Conservation (phyloP, 1,140 invertebrate genomes). For the Oreohelix idahoensis region DNA sequence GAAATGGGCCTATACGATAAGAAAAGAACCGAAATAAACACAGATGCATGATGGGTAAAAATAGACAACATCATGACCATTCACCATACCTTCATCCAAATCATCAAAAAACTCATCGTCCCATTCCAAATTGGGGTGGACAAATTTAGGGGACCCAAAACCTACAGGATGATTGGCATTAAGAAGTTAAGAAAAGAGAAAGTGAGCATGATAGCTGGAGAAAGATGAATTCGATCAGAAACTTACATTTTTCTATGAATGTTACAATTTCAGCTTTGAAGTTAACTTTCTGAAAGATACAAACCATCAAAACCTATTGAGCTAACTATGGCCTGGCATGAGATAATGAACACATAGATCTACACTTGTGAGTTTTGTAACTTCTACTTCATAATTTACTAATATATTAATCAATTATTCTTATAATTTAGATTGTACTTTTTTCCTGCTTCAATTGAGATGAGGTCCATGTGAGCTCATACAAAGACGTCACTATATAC, state of each 20-base stretch:
- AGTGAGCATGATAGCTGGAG: not conserved
- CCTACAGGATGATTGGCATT: slow-evolving; percentile 25
- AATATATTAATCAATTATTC: too few relatives aligned
- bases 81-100: slow-evolving; percentile 56
- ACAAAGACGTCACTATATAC: too few relatives aligned
- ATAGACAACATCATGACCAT: slow-evolving; percentile 32
- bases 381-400: too few relatives aligned
- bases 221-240: not conserved
- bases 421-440: too few relatives aligned
- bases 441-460: too few relatives aligned
- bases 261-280: not conserved
- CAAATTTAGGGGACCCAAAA: slow-evolving; percentile 63
- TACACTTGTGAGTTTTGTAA: too few relatives aligned
- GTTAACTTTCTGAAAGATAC: not conserved
- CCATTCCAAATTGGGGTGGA: slow-evolving; percentile 96
- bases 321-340: too few relatives aligned
- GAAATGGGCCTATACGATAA: not conserved
- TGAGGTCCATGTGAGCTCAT: too few relatives aligned
- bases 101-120: slow-evolving; percentile 91
- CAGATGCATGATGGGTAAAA: not conserved
- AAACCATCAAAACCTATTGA: too few relatives aligned
- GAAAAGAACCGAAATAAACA: not conserved
- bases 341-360: too few relatives aligned
- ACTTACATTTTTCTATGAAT: not conserved
- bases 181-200: not conserved